phyloP scores from a whole-genome alignment of 2,797 vertebrate genomes.

The Anableps anableps region DNA sequence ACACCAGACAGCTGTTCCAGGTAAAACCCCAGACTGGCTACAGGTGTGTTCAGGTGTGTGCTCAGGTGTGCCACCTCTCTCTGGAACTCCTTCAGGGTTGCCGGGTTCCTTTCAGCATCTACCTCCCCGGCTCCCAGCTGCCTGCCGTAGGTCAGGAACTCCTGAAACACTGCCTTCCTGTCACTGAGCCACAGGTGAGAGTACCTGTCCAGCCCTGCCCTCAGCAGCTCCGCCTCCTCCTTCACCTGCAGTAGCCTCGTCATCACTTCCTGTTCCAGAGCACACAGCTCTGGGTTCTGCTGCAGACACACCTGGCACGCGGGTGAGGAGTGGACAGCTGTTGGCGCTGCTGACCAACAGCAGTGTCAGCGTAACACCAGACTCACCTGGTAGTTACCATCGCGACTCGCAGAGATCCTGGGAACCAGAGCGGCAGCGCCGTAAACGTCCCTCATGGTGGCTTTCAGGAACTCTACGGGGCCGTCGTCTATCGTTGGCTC shows the following conservation, averaged over 20 bases:
- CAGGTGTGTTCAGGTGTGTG: neutral
- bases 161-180: slow-evolving; percentile 74
- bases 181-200: slow-evolving; percentile 80
- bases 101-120: slow-evolving; percentile 60
- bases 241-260: slow-evolving; percentile 42
- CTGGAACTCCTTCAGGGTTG: slow-evolving; percentile 78
- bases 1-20: neutral
- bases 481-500: slow-evolving; percentile 26
- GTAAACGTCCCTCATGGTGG: slow-evolving; percentile 77
- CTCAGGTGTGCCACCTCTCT: slow-evolving; percentile 72
- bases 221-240: slow-evolving; percentile 62
- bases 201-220: slow-evolving; percentile 75
- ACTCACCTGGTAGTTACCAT: slow-evolving; percentile 61
- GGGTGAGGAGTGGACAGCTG: neutral
- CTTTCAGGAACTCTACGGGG: slow-evolving; percentile 79
- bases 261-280: slow-evolving; percentile 72
- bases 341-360: neutral
- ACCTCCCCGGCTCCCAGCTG: slow-evolving; percentile 72
- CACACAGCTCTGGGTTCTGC: slow-evolving; percentile 37
- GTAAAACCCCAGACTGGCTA: neutral
- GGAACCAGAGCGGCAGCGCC: slow-evolving; percentile 30
- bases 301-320: slow-evolving; percentile 28
- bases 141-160: slow-evolving; percentile 80
- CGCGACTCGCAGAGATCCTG: slow-evolving; percentile 52
- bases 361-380: neutral